phyloP scores from a whole-genome alignment of 2,113 vertebrate species.

The Acrocephalus kingi region DNA sequence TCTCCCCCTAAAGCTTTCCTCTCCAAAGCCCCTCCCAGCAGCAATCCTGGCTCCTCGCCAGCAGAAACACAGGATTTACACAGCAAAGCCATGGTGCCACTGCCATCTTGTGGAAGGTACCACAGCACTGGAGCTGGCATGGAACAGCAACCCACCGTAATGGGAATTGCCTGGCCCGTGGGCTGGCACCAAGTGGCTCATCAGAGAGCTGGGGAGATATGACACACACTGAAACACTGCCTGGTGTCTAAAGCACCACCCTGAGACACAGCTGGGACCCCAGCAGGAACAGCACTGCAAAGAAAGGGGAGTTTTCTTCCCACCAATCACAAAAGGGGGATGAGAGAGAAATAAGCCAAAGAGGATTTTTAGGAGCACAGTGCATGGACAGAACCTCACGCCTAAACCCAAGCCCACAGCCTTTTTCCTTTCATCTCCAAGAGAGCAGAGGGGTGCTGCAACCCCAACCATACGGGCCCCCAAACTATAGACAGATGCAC shows the following conservation, averaged over 20 bases:
- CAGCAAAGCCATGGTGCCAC: neutral
- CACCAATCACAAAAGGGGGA: accelerated
- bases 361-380: neutral
- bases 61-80: neutral
- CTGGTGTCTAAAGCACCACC: neutral
- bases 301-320: neutral
- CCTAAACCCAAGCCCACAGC: neutral
- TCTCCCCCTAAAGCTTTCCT: neutral
- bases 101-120: conserved; percentile 60
- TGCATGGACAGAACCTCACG: neutral
- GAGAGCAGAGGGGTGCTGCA: neutral
- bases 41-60: neutral
- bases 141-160: neutral
- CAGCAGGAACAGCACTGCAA: neutral
- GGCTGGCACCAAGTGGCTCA: neutral
- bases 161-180: neutral
- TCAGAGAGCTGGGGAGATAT: neutral
- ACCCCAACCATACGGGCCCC: neutral
- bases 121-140: accelerated
- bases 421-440: neutral
- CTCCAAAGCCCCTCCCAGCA: neutral
- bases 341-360: neutral
- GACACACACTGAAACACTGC: neutral
- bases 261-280: accelerated
- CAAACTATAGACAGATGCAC: accelerated